Conservation (phyloP, 1,140 invertebrate species). For the Cataglyphis hispanica region DNA sequence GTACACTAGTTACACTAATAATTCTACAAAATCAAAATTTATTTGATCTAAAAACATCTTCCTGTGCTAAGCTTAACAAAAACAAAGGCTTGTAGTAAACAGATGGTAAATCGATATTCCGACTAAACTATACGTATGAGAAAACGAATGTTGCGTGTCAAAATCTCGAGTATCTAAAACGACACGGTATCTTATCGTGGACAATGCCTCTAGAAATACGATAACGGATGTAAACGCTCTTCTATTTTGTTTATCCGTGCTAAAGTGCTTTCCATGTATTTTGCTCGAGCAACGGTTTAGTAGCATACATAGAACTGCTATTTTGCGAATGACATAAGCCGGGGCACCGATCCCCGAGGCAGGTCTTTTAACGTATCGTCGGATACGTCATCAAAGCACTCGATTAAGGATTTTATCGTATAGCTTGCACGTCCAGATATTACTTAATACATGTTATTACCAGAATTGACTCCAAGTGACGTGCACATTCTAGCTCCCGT, state of each 20-base stretch:
- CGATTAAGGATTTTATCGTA: constrained; percentile 69
- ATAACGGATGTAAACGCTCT: constrained; percentile 3
- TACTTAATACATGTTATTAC: constrained; percentile 70
- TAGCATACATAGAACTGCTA: background rate
- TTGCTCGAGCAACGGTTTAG: background rate
- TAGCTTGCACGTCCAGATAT: constrained; percentile 44
- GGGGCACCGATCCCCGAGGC: constrained; percentile 20
- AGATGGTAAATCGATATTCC: constrained; percentile 30
- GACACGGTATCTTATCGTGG: constrained; percentile 21
- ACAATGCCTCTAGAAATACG: constrained; percentile 13
- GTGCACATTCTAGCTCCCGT: constrained; percentile 15
- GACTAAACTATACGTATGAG: background rate
- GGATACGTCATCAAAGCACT: constrained; percentile 60
- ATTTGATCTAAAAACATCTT: background rate
- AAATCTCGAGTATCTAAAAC: constrained; percentile 37
- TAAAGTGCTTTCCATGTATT: constrained; percentile 10
- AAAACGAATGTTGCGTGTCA: constrained; percentile 20
- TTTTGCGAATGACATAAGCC: constrained; percentile 43
- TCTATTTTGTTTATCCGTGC: constrained; percentile 26
- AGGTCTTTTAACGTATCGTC: constrained; percentile 58
- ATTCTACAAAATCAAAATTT: background rate
- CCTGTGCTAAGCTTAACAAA: background rate
- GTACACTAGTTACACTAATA: background rate
- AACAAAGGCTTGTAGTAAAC: background rate
- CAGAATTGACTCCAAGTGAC: background rate